Conservation (phyloP, 2,888 invertebrate species). For the Drosophila suboccidentalis region DNA sequence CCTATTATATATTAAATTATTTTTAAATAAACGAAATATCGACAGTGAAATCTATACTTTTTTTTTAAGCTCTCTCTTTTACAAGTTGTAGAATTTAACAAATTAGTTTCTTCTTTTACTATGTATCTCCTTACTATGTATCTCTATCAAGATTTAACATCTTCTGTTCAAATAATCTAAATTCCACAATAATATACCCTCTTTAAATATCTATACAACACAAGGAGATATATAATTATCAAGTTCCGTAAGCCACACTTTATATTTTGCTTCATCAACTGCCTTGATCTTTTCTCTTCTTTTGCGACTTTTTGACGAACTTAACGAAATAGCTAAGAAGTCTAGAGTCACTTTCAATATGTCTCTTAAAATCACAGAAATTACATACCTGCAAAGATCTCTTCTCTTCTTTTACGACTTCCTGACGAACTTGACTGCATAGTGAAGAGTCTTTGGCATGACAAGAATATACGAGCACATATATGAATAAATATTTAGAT, state of each 20-base stretch:
- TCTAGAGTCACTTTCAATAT: not conserved
- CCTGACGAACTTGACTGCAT: not conserved
- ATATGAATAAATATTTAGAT: not conserved
- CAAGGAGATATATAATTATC: too few species aligned
- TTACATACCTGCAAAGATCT: too few species aligned
- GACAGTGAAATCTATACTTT: not conserved
- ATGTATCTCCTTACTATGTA: too few species aligned
- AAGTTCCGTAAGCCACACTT: too few species aligned
- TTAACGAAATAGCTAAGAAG: not conserved
- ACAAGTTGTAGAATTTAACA: not conserved
- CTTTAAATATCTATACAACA: too few species aligned
- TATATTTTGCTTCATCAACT: too few species aligned
- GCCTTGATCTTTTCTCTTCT: not conserved
- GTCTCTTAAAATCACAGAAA: not conserved
- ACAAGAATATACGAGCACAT: slow-evolving; percentile 3
- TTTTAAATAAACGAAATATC: too few species aligned
- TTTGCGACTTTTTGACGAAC: not conserved
- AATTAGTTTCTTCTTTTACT: not conserved
- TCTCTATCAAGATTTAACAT: too few species aligned
- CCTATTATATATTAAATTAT: too few species aligned
- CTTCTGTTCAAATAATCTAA: too few species aligned
- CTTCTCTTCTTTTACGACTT: too few species aligned
- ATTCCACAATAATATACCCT: too few species aligned
- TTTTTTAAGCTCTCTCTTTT: not conserved
- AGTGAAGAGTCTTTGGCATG: not conserved